phyloP scores from a whole-genome alignment of 37 sponge, comb jelly and placozoan genomes.

The Ephydatia muelleri region DNA sequence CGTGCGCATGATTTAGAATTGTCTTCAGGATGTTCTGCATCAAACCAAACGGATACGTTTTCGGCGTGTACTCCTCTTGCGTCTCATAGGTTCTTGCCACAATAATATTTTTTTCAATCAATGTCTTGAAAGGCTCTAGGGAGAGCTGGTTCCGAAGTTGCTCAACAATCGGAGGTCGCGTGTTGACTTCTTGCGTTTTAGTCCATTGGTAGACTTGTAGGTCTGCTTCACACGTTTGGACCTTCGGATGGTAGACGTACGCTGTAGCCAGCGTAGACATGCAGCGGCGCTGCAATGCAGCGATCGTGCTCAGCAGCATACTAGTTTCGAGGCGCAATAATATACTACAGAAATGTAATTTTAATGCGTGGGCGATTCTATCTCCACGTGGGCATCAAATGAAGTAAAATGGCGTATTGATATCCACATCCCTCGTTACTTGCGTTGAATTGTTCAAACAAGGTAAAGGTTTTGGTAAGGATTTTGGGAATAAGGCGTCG shows the following conservation, averaged over 20 bases:
- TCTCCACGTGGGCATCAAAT: no score
- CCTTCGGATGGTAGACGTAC: constrained; percentile 44
- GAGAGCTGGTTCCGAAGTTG: constrained; percentile 5
- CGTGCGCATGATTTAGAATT: constrained; percentile 1
- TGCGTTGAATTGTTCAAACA: no score
- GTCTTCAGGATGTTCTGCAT: constrained; percentile 49
- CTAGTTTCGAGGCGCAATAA: no score
- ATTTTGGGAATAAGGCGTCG: neutral
- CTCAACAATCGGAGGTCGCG: constrained; percentile 5
- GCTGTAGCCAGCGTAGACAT: constrained; percentile 6
- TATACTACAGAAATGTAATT: no score
- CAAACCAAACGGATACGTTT: constrained; percentile 34
- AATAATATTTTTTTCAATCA: constrained; percentile 17
- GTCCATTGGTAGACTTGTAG: constrained; percentile 54
- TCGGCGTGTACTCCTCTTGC: constrained; percentile 19
- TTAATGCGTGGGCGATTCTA: no score
- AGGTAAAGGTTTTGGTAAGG: no score
- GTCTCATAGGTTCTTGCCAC: constrained; percentile 43
- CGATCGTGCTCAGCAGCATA: neutral
- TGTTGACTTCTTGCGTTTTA: constrained; percentile 36
- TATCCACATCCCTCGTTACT: no score
- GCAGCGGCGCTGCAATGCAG: constrained; percentile 3
- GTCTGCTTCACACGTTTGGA: constrained; percentile 56
- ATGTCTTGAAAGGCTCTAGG: constrained; percentile 4
- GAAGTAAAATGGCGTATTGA: no score